A percentile compares a stretch with the other conserved stretches of the same genome.
Conservation (phyloP, 2,888 invertebrate genomes). For the Hirtodrosophila confusa region DNA sequence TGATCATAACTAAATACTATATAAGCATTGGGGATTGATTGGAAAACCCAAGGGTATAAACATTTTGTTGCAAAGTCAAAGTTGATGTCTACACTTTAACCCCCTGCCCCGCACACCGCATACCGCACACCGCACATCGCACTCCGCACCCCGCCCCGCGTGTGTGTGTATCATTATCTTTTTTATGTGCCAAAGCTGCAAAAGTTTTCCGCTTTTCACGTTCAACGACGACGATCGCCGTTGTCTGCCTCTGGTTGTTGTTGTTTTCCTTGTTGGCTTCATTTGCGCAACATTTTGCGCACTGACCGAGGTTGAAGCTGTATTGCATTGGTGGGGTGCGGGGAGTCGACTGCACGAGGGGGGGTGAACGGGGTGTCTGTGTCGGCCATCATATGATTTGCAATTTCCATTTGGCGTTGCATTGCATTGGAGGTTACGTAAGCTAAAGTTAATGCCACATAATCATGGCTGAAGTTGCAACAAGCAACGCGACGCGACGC, state of each 20-base stretch:
- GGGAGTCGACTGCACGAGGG: not conserved
- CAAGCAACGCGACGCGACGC: constrained; percentile 31
- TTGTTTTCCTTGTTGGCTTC: constrained; percentile 66
- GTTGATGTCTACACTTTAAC: not conserved
- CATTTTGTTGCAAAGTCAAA: constrained; percentile 8
- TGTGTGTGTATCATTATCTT: constrained; percentile 19
- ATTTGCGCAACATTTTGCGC: constrained; percentile 71
- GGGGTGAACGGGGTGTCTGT: constrained; percentile 38
- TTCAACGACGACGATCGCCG: constrained; percentile 84
- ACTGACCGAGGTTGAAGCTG: constrained; percentile 8
- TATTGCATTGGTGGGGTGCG: too few species aligned
- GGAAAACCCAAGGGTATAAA: not conserved
- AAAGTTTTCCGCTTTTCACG: constrained; percentile 84
- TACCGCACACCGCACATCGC: too few species aligned
- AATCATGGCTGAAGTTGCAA: constrained; percentile 80
- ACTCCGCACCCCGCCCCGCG: not conserved
- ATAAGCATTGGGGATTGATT: too few species aligned
- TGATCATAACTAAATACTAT: not conserved
- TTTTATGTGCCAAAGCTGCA: constrained; percentile 71
- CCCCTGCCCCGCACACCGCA: too few species aligned
- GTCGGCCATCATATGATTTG: constrained; percentile 74
- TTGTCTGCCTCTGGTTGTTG: constrained; percentile 44
- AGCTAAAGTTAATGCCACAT: constrained; percentile 80
- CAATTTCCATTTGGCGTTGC: constrained; percentile 65
- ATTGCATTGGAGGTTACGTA: constrained; percentile 73